These are phyloP conservation scores for Bhutanitis thaidina DNA, from an alignment of 2,888 invertebrate species.

Conservation along the genomic window DNA sequence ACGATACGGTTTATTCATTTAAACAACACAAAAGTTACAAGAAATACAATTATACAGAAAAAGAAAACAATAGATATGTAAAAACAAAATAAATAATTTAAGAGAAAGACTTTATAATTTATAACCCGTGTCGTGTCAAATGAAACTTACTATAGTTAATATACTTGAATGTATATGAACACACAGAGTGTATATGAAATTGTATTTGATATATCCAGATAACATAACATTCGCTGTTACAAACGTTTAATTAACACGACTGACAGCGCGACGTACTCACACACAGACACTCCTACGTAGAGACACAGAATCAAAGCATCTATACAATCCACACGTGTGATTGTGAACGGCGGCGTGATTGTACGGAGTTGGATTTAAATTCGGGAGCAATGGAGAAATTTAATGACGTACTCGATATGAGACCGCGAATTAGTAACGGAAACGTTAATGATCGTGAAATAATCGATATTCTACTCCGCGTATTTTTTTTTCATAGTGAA, in stretches of 20 bases:
- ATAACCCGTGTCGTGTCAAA: too few species aligned
- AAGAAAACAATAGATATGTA: too few species aligned
- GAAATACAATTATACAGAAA: too few species aligned
- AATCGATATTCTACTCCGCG: too few species aligned
- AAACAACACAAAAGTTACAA: too few species aligned
- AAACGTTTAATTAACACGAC: constrained; percentile 77
- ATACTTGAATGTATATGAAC: too few species aligned
- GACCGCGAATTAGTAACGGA: not conserved
- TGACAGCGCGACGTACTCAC: constrained; percentile 61
- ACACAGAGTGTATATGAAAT: not conserved
- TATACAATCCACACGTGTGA: constrained; percentile 10
- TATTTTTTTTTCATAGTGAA: too few species aligned
- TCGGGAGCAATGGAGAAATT: constrained; percentile 8
- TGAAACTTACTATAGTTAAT: too few species aligned
- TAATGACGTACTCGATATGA: constrained; percentile 9
- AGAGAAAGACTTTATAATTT: too few species aligned
- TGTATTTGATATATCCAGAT: constrained; percentile 36
- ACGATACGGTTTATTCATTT: too few species aligned
- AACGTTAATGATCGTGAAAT: not conserved
- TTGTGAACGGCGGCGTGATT: constrained; percentile 8
- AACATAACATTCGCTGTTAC: constrained; percentile 30
- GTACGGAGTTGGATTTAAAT: constrained; percentile 17
- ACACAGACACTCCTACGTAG: constrained; percentile 37
- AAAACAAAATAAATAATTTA: too few species aligned
- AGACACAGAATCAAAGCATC: not conserved